Conservation (phyloP, 2,113 vertebrate species). For the Peromyscus californicus region DNA sequence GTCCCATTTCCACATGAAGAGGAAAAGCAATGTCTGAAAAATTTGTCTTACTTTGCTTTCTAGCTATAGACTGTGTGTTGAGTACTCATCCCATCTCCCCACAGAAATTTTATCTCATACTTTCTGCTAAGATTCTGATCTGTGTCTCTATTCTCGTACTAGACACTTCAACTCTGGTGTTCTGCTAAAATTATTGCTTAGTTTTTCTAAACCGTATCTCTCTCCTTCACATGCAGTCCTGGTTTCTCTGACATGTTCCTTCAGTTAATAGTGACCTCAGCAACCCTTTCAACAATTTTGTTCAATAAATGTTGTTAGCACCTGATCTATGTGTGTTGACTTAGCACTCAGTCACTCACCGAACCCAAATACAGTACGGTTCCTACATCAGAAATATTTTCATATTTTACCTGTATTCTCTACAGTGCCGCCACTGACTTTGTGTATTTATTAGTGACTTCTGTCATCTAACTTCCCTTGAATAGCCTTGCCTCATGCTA, state of each 20-base stretch:
- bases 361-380: not conserved
- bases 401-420: not conserved
- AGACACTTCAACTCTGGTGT: not conserved
- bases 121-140: not conserved
- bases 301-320: not conserved
- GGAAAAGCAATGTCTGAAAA: not conserved
- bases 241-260: not conserved
- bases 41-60: not conserved
- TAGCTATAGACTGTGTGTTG: not conserved
- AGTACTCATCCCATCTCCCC: no score
- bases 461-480: not conserved
- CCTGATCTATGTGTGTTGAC: not conserved
- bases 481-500: not conserved
- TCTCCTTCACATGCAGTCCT: not conserved
- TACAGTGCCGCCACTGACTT: not conserved
- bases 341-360: not conserved
- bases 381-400: not conserved
- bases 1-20: not conserved
- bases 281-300: not conserved
- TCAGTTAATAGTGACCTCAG: not conserved
- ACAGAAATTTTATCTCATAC: not conserved
- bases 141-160: not conserved
- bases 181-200: not conserved
- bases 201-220: not conserved
- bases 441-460: not conserved